phyloP scores from a whole-genome alignment of 2,113 vertebrate genomes.

The Oncorhynchus masou region DNA sequence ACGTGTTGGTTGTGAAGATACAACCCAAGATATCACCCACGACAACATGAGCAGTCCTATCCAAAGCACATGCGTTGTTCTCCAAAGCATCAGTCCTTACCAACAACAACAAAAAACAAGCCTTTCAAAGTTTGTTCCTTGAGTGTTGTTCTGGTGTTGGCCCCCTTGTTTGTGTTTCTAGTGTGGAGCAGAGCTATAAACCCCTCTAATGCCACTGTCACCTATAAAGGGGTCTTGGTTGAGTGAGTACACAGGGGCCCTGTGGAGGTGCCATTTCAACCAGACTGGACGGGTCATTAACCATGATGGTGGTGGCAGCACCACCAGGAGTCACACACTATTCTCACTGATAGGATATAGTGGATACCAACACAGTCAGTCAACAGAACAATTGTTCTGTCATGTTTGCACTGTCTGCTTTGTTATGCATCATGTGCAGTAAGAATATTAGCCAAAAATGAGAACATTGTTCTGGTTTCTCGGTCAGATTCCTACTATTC shows the following conservation, averaged over 20 bases:
- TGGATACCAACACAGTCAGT: constrained; percentile 32
- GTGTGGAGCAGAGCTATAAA: constrained; percentile 54
- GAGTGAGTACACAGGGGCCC: constrained; percentile 83
- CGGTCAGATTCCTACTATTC: no score
- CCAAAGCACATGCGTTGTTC: background rate
- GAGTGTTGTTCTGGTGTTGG: background rate
- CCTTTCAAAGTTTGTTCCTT: no score
- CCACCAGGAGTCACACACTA: constrained; percentile 60
- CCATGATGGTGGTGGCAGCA: constrained; percentile 84
- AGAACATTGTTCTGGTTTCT: no score
- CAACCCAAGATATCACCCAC: background rate
- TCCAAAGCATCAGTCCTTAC: background rate
- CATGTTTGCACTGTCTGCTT: no score
- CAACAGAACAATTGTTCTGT: background rate
- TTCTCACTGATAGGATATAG: constrained; percentile 40
- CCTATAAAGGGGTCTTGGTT: constrained; percentile 77
- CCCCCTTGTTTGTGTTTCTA: constrained; percentile 1
- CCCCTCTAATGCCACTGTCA: constrained; percentile 76
- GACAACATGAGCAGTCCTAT: no score
- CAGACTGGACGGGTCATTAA: constrained; percentile 94
- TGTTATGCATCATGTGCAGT: no score
- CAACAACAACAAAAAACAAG: no score
- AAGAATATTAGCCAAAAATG: no score
- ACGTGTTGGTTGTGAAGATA: background rate
- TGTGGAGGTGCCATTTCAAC: constrained; percentile 85